Conservation (phyloP, 2,888 invertebrate species). For the Arrhopalites spinosus region DNA sequence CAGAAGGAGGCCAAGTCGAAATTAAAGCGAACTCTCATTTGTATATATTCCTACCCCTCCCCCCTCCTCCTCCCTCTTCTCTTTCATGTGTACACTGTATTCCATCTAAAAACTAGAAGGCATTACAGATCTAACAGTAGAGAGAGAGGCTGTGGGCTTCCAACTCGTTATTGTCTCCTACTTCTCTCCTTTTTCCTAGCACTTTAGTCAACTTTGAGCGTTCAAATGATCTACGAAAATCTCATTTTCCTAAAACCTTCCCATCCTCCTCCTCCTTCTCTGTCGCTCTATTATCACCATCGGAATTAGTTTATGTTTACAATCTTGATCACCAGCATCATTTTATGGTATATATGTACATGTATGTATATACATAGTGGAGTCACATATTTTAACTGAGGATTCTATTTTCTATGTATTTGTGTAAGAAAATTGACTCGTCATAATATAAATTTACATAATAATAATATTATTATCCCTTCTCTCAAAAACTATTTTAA, state of each 20-base stretch:
- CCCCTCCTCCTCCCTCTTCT: background rate
- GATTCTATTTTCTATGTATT: too few species aligned
- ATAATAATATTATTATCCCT: too few species aligned
- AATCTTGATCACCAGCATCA: conserved; percentile 5
- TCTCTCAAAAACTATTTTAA: too few species aligned
- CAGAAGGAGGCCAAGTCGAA: conserved; percentile 27
- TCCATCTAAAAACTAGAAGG: background rate
- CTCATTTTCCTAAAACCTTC: conserved; percentile 32
- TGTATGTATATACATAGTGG: too few species aligned
- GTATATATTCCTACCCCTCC: background rate
- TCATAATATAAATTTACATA: too few species aligned
- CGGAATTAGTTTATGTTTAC: conserved; percentile 23
- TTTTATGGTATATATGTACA: background rate
- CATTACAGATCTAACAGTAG: background rate
- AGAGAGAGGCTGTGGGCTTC: background rate
- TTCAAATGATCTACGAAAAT: conserved; percentile 29
- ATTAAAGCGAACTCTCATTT: conserved; percentile 28
- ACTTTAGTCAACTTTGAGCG: conserved; percentile 19
- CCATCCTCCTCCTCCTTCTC: background rate
- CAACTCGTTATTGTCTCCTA: conserved; percentile 13
- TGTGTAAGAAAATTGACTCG: too few species aligned
- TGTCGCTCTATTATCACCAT: conserved; percentile 5
- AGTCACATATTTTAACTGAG: too few species aligned
- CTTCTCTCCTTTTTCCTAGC: background rate
- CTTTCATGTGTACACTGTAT: background rate